Conservation (phyloP, 23 tunicate genomes). For the Botrylloides violaceus region DNA sequence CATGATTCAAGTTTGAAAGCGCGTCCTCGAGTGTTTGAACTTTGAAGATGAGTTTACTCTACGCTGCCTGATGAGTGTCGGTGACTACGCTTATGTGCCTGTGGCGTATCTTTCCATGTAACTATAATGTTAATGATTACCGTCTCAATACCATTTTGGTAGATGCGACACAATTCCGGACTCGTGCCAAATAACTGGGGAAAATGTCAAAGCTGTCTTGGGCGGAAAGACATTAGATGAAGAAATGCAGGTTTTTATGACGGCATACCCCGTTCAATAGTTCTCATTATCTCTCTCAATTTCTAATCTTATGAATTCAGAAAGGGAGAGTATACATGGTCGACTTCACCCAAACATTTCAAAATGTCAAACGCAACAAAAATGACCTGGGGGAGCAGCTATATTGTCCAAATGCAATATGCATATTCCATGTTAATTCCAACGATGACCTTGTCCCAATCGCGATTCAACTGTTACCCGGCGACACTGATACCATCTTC, state of each 20-base stretch:
- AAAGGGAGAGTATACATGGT: constrained; percentile 39
- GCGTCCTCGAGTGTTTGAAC: background rate
- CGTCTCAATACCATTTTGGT: background rate
- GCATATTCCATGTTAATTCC: constrained; percentile 21
- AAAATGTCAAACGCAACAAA: constrained; percentile 20
- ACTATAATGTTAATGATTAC: background rate
- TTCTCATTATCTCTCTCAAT: background rate
- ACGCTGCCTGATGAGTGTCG: too few species aligned
- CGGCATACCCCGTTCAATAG: background rate
- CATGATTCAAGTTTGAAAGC: background rate
- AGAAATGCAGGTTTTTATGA: background rate
- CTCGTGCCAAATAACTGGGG: background rate
- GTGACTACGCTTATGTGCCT: too few species aligned
- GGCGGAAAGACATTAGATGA: background rate
- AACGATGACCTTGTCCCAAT: constrained; percentile 31
- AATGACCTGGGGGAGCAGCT: constrained; percentile 9
- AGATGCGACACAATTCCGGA: constrained; percentile 20
- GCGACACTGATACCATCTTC: constrained; percentile 36
- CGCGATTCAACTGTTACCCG: constrained; percentile 54
- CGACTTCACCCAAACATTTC: constrained; percentile 17
- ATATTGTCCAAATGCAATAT: constrained; percentile 22
- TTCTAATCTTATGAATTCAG: constrained; percentile 17
- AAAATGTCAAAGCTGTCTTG: background rate
- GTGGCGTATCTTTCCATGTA: background rate
- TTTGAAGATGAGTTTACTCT: too few species aligned